Base-by-base conservation (phyloP, 2,113 vertebrate genomes). In the Podarcis muralis region DNA sequence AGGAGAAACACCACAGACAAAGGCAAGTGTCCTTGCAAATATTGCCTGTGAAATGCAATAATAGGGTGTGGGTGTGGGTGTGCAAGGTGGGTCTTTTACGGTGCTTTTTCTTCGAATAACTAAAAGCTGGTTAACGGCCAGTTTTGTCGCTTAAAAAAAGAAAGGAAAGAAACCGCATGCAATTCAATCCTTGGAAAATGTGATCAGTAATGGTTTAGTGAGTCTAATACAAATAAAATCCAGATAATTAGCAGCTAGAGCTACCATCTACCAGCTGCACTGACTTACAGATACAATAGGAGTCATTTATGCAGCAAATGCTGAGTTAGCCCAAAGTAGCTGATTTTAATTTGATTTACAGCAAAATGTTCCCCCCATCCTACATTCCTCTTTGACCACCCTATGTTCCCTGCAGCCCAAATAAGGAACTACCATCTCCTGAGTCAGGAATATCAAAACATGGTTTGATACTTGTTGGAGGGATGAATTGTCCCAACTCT, bases 151-250 rank as follows among this genome's bases (percentile, higher is more conserved):
- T 86, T 86, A 40, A 6, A 9, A 68, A 75, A 48, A 66, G 16
- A 9, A n/a, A 78, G 23, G 66, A 25, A 59, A 16, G 43, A 59
- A 72, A 53, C 27, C 23, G 40, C 13, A 3, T 48, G 32, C 20
- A 87, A 89, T 27, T 89, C 77, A 87, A 91, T 94, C 90, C 72
- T 27, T 90, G 77, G 53, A 83, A 84, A 93, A 89, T 92, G 25
- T 1, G 79, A 2, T 87, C 81, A 87, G 35, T 12, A 91, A 6
- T 32, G 11, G 75, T 30, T 94, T 93, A 76, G 74, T n/a, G 91
- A 83, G 25, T 81, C 43, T 91, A 89, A 94, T 86, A 69, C 43
- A 96, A 86, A 27, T n/a, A 79, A 81, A 92, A 32, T 48, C 76
- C 37, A 92, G 85, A 57, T 72, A 59, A 81, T 86, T 89, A 59